A percentile compares a stretch with the other conserved stretches of the same genome.
phyloP scores from a whole-genome alignment of 2,797 vertebrate genomes.

The Galaxias olidus region DNA sequence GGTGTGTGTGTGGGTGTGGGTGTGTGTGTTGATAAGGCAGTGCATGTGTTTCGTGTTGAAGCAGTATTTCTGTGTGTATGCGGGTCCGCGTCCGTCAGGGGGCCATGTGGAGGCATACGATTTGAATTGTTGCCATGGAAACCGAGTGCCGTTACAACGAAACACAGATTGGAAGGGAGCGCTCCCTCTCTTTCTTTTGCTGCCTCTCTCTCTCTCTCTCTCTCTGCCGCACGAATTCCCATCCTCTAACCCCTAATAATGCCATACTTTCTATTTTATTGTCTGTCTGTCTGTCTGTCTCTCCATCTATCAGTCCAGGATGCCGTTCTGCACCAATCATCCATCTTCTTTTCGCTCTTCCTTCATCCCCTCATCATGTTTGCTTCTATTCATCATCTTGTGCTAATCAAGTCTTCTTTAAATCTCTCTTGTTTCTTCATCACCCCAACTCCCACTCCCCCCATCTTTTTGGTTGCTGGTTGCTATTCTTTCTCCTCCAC shows the following conservation, averaged over 20 bases:
- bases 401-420: constrained; percentile 61
- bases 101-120: constrained; percentile 63
- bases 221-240: constrained; percentile 38
- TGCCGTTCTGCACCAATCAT: constrained; percentile 4
- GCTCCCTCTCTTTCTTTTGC: constrained; percentile 47
- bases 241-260: constrained; percentile 28
- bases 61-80: no score
- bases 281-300: not conserved
- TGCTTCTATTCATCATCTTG: constrained; percentile 36
- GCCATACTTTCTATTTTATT: constrained; percentile 21
- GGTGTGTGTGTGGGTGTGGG: constrained; percentile 16
- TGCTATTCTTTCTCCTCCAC: not conserved
- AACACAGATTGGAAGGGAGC: constrained; percentile 54
- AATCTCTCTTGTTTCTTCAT: constrained; percentile 46
- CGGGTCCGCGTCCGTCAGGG: constrained; percentile 63
- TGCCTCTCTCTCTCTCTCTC: constrained; percentile 31
- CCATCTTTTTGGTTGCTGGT: constrained; percentile 21
- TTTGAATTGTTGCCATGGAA: constrained; percentile 82
- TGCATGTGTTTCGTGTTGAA: constrained; percentile 6
- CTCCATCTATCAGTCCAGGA: not conserved
- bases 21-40: constrained; percentile 14
- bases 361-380: constrained; percentile 26
- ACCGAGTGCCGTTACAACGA: constrained; percentile 70
- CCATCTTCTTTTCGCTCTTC: constrained; percentile 27
- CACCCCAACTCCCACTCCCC: constrained; percentile 43